These are phyloP conservation scores for Lottia scabra DNA, from an alignment of 2,888 invertebrate species.

Conservation along the genomic window DNA sequence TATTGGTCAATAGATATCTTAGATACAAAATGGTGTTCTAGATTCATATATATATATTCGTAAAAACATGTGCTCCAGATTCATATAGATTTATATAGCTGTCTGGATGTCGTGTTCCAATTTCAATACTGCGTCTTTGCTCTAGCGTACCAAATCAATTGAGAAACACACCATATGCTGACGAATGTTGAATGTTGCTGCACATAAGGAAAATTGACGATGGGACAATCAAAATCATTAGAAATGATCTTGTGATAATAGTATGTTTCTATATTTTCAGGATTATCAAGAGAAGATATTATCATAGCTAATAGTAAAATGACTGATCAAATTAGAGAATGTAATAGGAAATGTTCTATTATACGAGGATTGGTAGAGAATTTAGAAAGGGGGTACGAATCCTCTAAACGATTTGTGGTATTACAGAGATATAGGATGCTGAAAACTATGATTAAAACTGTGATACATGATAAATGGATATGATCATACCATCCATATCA, in stretches of 20 bases:
- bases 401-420: constrained; percentile 55
- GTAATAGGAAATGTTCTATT: constrained; percentile 53
- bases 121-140: no score
- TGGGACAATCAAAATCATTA: no score
- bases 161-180: no score
- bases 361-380: constrained; percentile 58
- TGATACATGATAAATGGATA: constrained; percentile 38
- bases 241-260: constrained; percentile 1
- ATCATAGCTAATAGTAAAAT: constrained; percentile 93
- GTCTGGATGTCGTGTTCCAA: no score
- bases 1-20: no score
- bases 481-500: constrained; percentile 7
- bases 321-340: constrained; percentile 80
- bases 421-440: constrained; percentile 58
- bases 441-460: constrained; percentile 59
- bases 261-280: constrained; percentile 72
- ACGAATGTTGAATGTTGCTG: no score
- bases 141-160: no score
- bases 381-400: constrained; percentile 54
- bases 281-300: constrained; percentile 92
- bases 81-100: no score
- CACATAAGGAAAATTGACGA: no score
- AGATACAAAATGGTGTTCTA: no score
- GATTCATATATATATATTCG: no score
- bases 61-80: no score